These are phyloP conservation scores for Discoglossus pictus DNA, from an alignment of 2,797 vertebrate genomes.

Conservation along the genomic window DNA sequence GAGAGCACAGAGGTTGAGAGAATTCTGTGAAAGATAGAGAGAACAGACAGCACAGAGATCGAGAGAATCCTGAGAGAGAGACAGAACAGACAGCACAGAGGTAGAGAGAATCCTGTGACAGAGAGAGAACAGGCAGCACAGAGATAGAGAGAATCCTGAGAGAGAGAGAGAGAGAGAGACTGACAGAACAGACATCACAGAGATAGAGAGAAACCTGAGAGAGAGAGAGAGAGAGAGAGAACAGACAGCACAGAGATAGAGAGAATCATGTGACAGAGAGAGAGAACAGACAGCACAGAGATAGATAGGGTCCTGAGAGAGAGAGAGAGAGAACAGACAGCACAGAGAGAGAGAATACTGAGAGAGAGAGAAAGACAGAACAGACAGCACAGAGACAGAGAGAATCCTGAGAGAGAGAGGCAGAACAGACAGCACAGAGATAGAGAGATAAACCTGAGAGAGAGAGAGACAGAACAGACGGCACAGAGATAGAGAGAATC, in stretches of 20 bases:
- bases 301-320: too few species aligned
- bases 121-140: too few species aligned
- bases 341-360: background rate
- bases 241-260: background rate
- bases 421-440: too few species aligned
- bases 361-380: background rate
- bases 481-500: too few species aligned
- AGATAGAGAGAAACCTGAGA: background rate
- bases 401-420: too few species aligned
- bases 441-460: too few species aligned
- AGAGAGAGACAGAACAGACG: too few species aligned
- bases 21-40: fast-evolving
- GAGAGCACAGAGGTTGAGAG: background rate
- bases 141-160: background rate
- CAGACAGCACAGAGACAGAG: background rate
- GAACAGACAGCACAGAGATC: too few species aligned
- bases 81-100: too few species aligned
- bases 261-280: background rate
- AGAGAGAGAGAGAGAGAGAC: too few species aligned
- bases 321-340: background rate
- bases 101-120: background rate
- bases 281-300: background rate
- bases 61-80: background rate
- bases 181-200: background rate
- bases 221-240: background rate